Conservation (phyloP, 1,140 invertebrate species). For the Drosophila malerkotliana region DNA sequence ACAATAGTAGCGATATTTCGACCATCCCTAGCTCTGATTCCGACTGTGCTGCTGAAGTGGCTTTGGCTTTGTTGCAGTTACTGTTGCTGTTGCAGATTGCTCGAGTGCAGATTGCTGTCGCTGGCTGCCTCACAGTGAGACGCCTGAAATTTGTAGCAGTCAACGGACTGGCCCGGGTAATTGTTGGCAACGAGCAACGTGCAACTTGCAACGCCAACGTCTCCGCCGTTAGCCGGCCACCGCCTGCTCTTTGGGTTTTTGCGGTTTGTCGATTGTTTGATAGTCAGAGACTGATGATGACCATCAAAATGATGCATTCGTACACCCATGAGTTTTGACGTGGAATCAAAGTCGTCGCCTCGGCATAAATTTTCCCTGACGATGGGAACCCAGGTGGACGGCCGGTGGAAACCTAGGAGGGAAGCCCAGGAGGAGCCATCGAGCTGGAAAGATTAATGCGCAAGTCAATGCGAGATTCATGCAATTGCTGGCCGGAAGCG, state of each 20-base stretch:
- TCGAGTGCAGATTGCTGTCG: conserved; percentile 68
- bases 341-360: conserved; percentile 76
- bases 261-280: conserved; percentile 70
- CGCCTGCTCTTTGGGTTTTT: conserved; percentile 8
- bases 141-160: conserved; percentile 81
- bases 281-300: conserved; percentile 83
- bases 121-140: conserved; percentile 56
- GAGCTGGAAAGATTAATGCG: conserved; percentile 65
- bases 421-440: background rate
- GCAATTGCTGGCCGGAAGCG: conserved; percentile 72
- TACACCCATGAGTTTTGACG: conserved; percentile 83
- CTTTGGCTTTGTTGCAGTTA: conserved; percentile 10
- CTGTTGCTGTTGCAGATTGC: conserved; percentile 63
- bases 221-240: conserved; percentile 21
- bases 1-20: background rate
- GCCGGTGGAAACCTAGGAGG: conserved; percentile 6
- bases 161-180: conserved; percentile 57
- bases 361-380: conserved; percentile 62
- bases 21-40: conserved; percentile 7
- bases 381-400: conserved; percentile 30
- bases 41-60: background rate
- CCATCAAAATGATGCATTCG: conserved; percentile 83
- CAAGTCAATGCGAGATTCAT: conserved; percentile 55
- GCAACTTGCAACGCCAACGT: conserved; percentile 56
- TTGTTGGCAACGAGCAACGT: conserved; percentile 68